Evolutionary conservation across 2,113 vertebrate genomes (phyloP).

Genomic region (Glaucidium brasilianum): DNA sequence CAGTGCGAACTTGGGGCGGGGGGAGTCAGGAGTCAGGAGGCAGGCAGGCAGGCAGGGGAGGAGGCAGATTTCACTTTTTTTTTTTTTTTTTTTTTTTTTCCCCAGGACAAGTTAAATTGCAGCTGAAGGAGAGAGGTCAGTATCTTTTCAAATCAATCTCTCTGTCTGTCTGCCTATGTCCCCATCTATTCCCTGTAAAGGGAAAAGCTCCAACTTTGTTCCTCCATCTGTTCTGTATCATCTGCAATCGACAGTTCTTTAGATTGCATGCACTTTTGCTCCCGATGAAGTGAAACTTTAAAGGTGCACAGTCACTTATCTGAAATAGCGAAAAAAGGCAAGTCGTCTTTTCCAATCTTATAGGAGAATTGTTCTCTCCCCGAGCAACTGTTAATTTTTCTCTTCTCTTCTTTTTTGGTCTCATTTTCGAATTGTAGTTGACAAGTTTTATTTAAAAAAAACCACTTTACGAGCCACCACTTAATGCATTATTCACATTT

Average conservation of each 20-base stretch:
- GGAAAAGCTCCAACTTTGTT: constrained; percentile 34
- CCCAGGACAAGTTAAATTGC: constrained; percentile 41
- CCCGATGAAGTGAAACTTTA: constrained; percentile 25
- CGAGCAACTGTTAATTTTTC: background rate
- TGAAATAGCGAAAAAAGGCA: constrained; percentile 7
- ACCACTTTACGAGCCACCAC: constrained; percentile 69
- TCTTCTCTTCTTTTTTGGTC: background rate
- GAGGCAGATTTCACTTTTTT: background rate
- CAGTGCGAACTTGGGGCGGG: constrained; percentile 7
- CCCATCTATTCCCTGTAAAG: constrained; percentile 20
- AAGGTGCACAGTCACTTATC: background rate
- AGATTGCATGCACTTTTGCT: constrained; percentile 42
- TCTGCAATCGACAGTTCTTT: constrained; percentile 33
- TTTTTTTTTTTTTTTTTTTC: background rate
- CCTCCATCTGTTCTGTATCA: constrained; percentile 41
- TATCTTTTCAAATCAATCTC: constrained; percentile 48
- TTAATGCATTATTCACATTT: constrained; percentile 80
- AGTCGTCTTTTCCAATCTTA: background rate
- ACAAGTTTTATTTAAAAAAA: constrained; percentile 52
- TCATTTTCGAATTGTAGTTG: constrained; percentile 7
- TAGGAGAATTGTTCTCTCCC: background rate
- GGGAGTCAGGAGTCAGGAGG: background rate
- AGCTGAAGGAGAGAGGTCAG: constrained; percentile 45
- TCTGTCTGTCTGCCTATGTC: constrained; percentile 17
- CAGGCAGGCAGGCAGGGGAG: background rate